A percentile compares a stretch with the other conserved stretches of the same genome.
Conservation (phyloP, 2,888 invertebrate genomes). For the Nomada lathburiana region DNA sequence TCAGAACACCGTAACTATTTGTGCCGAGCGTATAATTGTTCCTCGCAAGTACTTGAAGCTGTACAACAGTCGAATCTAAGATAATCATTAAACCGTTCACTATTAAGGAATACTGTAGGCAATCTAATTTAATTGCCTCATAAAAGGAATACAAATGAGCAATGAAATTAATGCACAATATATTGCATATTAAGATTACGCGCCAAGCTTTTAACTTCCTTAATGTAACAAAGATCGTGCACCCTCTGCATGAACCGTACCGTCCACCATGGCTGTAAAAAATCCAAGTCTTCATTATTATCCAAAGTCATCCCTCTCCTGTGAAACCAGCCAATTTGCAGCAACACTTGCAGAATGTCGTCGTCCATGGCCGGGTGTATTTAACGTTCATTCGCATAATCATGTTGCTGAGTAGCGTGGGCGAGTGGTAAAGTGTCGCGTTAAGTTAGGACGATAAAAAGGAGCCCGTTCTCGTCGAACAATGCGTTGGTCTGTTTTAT, state of each 20-base stretch:
- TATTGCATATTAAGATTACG: too few species aligned
- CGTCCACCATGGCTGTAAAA: too few species aligned
- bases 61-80: neutral
- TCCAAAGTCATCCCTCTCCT: too few species aligned
- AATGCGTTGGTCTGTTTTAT: conserved; percentile 40
- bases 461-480: conserved; percentile 26
- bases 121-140: too few species aligned
- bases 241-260: too few species aligned
- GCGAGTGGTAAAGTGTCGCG: neutral
- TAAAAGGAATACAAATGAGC: too few species aligned
- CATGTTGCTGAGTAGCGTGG: neutral
- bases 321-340: neutral
- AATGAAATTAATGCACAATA: too few species aligned
- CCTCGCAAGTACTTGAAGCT: neutral
- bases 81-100: neutral
- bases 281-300: too few species aligned
- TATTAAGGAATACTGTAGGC: too few species aligned
- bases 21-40: neutral
- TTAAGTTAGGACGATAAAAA: neutral
- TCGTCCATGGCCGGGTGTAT: neutral
- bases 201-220: too few species aligned
- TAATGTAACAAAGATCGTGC: too few species aligned
- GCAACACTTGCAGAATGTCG: neutral
- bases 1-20: conserved; percentile 56
- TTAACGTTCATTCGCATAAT: neutral